Evolutionary conservation across 2,888 invertebrate species (phyloP).

Genomic region (Quadroppia sp.): DNA sequence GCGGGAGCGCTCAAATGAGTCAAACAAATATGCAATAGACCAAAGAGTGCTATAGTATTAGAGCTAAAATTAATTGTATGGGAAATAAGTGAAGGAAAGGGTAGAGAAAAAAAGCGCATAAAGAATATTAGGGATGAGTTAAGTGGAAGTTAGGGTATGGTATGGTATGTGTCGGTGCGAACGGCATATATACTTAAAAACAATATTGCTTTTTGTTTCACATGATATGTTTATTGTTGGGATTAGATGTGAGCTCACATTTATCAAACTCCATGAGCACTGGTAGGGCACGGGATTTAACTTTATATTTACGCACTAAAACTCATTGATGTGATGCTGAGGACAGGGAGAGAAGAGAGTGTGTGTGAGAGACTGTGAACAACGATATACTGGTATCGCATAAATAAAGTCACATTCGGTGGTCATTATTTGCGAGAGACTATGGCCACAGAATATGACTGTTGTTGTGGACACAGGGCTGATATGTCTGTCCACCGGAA

Average conservation of each 20-base stretch:
- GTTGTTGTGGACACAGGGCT: too few relatives aligned
- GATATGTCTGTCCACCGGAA: neutral
- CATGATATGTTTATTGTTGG: slow-evolving; percentile 24
- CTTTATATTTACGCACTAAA: slow-evolving; percentile 11
- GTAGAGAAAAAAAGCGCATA: neutral
- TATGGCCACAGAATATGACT: too few relatives aligned
- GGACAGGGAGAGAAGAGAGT: neutral
- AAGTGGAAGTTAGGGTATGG: neutral
- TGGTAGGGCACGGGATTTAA: neutral
- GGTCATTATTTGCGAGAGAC: neutral
- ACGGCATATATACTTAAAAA: neutral
- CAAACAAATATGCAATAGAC: neutral
- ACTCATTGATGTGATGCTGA: slow-evolving; percentile 14
- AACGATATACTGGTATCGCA: too few relatives aligned
- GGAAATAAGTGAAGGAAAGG: neutral
- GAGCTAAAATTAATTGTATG: slow-evolving; percentile 6
- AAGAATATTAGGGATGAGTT: neutral
- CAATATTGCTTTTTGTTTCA: too few relatives aligned
- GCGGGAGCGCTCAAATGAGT: neutral
- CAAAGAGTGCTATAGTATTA: neutral
- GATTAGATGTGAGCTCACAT: slow-evolving; percentile 21
- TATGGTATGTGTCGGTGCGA: neutral
- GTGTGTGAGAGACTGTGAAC: too few relatives aligned
- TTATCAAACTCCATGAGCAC: slow-evolving; percentile 21
- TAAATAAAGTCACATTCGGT: slow-evolving; percentile 15